Percentiles rank a stretch among this genome's conserved stretches.
Evolutionary conservation across 1,140 invertebrate genomes (phyloP).

Genomic region (Pseudomyrmex pallidus): DNA sequence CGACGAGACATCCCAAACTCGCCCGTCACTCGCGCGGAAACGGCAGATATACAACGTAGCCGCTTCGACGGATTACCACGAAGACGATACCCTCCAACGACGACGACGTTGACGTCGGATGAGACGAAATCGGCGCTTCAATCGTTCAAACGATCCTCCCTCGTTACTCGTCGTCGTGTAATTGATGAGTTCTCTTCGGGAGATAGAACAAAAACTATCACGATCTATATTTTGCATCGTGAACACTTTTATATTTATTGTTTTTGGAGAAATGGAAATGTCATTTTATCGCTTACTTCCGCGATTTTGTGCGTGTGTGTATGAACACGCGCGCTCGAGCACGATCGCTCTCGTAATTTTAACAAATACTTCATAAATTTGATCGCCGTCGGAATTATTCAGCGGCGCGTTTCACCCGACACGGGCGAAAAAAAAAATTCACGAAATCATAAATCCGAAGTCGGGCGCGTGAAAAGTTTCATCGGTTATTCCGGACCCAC

Average conservation of each 20-base stretch:
- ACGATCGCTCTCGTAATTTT: slow-evolving; percentile 44
- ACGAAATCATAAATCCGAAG: slow-evolving; percentile 50
- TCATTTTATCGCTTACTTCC: slow-evolving; percentile 24
- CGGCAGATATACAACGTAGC: slow-evolving; percentile 13
- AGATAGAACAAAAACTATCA: too few relatives aligned
- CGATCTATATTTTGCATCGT: not conserved
- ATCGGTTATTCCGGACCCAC: slow-evolving; percentile 34
- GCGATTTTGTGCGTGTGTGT: slow-evolving; percentile 10
- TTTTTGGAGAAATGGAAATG: not conserved
- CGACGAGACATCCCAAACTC: slow-evolving; percentile 57
- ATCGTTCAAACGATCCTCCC: not conserved
- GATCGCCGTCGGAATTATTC: slow-evolving; percentile 49
- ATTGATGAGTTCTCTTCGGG: not conserved
- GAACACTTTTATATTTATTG: slow-evolving; percentile 13
- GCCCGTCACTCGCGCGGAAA: slow-evolving; percentile 21
- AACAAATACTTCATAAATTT: slow-evolving; percentile 57
- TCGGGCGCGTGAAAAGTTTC: slow-evolving; percentile 48
- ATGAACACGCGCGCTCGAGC: not conserved
- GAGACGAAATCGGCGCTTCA: not conserved
- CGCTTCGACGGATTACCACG: slow-evolving; percentile 25
- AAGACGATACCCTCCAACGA: slow-evolving; percentile 3
- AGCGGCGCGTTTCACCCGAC: slow-evolving; percentile 6
- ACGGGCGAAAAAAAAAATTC: slow-evolving; percentile 34
- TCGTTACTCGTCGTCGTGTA: not conserved
- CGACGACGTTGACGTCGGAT: not conserved